Evolutionary conservation across 92 coral and sea anemone species (phyloP).

Genomic region (Bergia puertoricense): DNA sequence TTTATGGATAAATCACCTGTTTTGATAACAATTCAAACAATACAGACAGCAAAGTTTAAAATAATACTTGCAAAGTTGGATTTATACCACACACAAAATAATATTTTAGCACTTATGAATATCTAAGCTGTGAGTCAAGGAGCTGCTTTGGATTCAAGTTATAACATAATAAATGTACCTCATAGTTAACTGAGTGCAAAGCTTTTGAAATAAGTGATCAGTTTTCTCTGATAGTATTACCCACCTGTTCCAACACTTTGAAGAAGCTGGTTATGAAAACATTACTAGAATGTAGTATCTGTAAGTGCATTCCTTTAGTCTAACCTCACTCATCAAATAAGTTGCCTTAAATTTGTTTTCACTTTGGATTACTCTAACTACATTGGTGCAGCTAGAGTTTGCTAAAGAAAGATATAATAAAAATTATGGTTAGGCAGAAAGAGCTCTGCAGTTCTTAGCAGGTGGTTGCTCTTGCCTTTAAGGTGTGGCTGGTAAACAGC

Average conservation of each 20-base stretch:
- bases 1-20: no score
- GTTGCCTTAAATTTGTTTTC: neutral
- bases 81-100: neutral
- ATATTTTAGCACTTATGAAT: neutral
- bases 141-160: no score
- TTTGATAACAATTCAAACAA: neutral
- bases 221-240: neutral
- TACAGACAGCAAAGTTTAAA: neutral
- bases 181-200: no score
- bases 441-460: neutral
- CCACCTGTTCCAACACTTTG: conserved; percentile 33
- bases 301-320: conserved; percentile 22
- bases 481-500: conserved; percentile 29
- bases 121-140: no score
- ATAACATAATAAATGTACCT: neutral
- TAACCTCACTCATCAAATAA: neutral
- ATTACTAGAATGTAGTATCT: conserved; percentile 34
- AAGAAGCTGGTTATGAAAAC: conserved; percentile 33
- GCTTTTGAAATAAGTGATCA: neutral
- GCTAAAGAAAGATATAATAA: neutral
- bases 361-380: neutral
- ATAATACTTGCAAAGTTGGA: neutral
- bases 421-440: neutral
- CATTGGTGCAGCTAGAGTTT: neutral
- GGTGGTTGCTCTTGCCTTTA: conserved; percentile 23